Evolutionary conservation across 2,113 vertebrate genomes (phyloP), one percentile per base, ranked within the genome.

Genomic region (Microtus montanus): DNA sequence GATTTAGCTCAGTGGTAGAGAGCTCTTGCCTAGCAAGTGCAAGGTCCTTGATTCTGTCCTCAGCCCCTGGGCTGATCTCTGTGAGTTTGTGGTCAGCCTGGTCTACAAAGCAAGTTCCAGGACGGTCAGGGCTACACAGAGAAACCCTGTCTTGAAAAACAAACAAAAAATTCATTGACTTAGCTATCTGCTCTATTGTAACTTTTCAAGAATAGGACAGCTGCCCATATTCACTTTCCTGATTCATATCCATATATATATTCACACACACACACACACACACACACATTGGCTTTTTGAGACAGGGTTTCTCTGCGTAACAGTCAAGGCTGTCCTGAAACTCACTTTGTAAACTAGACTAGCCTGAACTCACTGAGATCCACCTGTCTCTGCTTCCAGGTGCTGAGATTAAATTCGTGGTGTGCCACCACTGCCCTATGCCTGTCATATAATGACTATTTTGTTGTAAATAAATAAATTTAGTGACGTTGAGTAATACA

Each of bases 391-490:
- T 58, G 58, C 58, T 58, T 58, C 58, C 58, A 58, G 6, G 58
- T 58, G 58, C 58, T 58, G 58, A 5, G 58, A 58, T 58, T 58
- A 58, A 58, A 58, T 2, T 6, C 58, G 6, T 58, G 58, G 58
- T 58, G 58, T 58, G 58, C 58, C 58, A 20, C 54, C 54, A 58
- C 5, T 58, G 17, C 54, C 54, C 17, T 83, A 93, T 70, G 74
- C 49, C 66, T 93, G 79, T 64, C 35, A 8, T 12, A 77, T 79
- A 89, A 84, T 83, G 20, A 35, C n/a, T 79, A 75, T 38, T 71
- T 90, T 83, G 49, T 77, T 87, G 30, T 96, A 82, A 79, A 92
- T 87, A 87, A 84, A 77, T 82, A 75, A 26, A 9, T 47, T 92
- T 86, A 84, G 30, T 94, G 77, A 77, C 41, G 41, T 82, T 86